Evolutionary conservation across 2,888 invertebrate species (phyloP), one percentile per base, ranked within the genome.

Genomic region (Argynnis bischoffii): DNA sequence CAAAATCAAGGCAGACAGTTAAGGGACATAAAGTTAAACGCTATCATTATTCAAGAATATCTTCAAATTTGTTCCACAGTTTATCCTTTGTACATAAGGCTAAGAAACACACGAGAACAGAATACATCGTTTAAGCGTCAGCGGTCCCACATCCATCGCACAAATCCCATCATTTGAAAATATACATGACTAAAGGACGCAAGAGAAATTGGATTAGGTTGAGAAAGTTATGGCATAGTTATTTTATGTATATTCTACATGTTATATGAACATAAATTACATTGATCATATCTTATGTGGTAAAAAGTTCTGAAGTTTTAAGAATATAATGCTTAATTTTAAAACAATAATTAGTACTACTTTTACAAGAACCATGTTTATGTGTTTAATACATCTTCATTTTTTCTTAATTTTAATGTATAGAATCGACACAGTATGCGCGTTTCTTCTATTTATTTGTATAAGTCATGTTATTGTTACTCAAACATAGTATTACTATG

Each of bases 131-230:
- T 70, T 55, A 66, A 69, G 55, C 67, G 63, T 69, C 72, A 64
- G 69, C 64, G 67, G 63, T 57, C 73, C 31, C 57, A 47, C 67
- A 73, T 73, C 61, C 61, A 73, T 73, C 73, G 63, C 63, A 69
- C 57, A 74, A 74, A 73, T 74, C 74, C 74, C 51, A 68, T 69
- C 70, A 74, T 74, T 73, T 74, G 71, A 70, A 71, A 73, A 69
- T 74, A 67, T 69, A 69, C 70, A 65, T 64, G 72, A 66, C 66
- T 67, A 64, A 63, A 63, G 64, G 63, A 73, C 50, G 41, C 51
- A 21, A 61, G 61, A 35, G 35, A 61, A 51, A 53, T 61, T 51
- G 21, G 31, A 16, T 50, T 51, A 35, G 6, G 15, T 18, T 61
- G 35, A 8, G 18, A 15, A 6, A 3, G 16, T 16, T 31, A 31